Base-by-base conservation (phyloP, 2,888 invertebrate genomes). In the Schizotus pectinicornis region DNA sequence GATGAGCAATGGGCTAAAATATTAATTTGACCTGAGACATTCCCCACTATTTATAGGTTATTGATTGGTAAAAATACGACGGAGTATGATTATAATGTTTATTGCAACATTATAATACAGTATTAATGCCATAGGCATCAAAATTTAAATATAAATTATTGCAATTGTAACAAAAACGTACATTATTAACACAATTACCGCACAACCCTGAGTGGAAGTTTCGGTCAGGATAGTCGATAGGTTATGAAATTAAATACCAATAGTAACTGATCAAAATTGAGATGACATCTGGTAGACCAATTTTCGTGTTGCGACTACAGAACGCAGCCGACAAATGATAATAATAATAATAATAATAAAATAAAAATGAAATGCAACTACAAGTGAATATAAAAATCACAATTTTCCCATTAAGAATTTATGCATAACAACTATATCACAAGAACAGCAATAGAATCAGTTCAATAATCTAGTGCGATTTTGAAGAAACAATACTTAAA, bases 111-210 rank as follows among this genome's bases (percentile, higher is more conserved):
- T 59, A 50, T 46, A 59, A 59, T 59, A 55, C 54, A 59, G 32
- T 2, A 49, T 53, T 8, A 52, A 56, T 60, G 56, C 59, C 59
- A 60, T 14, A 12, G 59, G 59, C 59, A 56, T 55, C 56, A 60
- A 52, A 55, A 51, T 54, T 55, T 41, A 34, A 59, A 59, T 55
- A 59, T 55, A 59, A 62, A 63, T 59, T 52, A 59, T 59, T 56
- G 58, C 56, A 50, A 57, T 55, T 65, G 65, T 65, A 65, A 65
- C 65, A 62, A 65, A 65, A 63, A 65, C 63, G 63, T 65, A 65
- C 63, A 63, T 64, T 50, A 48, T 47, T 35, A 52, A 51, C 42
- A 42, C 41, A 56, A 56, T 56, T 51, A 50, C 50, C 50, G 50
- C 50, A 45, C 7, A 36, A 35, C 3, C 39, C 38, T 48, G 22